These are phyloP conservation scores for Anas bahamensis DNA, from an alignment of 2,797 vertebrate species.

Conservation along the genomic window DNA sequence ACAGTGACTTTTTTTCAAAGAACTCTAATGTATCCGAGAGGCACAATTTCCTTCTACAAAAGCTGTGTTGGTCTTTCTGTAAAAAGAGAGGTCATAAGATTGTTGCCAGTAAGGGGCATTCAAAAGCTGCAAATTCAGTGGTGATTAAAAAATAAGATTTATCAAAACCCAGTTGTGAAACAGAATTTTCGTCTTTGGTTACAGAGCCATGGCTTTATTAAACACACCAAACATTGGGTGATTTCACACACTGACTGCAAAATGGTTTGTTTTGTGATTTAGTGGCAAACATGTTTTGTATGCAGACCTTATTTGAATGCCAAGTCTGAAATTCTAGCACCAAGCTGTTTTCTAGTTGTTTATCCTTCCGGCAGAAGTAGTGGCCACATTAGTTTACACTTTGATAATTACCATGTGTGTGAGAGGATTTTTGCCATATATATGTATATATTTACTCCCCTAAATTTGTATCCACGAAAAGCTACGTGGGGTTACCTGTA, in stretches of 20 bases:
- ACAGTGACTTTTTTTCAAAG: background rate
- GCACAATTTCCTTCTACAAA: background rate
- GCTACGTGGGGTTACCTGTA: background rate
- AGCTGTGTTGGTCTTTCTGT: background rate
- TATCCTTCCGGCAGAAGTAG: background rate
- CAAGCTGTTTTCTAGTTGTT: background rate
- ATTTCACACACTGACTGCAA: conserved; percentile 2
- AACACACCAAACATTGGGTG: background rate
- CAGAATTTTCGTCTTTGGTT: background rate
- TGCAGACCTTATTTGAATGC: background rate
- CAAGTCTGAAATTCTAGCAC: background rate
- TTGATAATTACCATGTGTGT: background rate
- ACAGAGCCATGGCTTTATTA: background rate
- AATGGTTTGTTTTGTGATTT: background rate
- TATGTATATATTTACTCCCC: background rate
- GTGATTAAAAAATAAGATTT: background rate
- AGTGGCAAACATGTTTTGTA: background rate
- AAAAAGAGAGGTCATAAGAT: background rate
- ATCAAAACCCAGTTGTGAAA: background rate
- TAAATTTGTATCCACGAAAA: background rate
- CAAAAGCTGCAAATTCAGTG: background rate
- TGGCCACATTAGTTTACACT: background rate
- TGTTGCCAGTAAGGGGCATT: background rate
- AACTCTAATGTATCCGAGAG: background rate
- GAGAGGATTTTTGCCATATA: background rate